phyloP scores from a whole-genome alignment of 2,113 vertebrate species.

The Rhynchomys soricoides region DNA sequence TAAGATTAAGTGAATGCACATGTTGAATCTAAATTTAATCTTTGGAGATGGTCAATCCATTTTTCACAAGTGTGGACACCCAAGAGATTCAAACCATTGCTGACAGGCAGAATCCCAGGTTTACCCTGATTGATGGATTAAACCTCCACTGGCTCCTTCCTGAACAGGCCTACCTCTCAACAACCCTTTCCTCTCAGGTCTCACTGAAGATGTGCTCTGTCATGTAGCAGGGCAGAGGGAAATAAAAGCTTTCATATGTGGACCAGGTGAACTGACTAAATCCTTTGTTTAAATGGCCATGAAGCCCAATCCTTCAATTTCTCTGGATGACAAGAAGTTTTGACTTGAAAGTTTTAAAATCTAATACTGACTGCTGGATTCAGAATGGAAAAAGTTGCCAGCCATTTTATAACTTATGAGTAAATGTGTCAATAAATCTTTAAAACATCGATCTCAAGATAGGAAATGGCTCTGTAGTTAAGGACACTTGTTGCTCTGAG shows the following conservation, averaged over 20 bases:
- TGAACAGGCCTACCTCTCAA: background rate
- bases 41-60: background rate
- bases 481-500: background rate
- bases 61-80: background rate
- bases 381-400: slow-evolving; percentile 15
- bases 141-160: background rate
- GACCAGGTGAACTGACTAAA: background rate
- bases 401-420: background rate
- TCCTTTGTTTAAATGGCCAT: background rate
- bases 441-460: background rate
- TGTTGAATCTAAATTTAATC: background rate
- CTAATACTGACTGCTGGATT: background rate
- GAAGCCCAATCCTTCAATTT: background rate
- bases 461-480: background rate
- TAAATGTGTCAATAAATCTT: background rate
- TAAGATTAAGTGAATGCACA: background rate
- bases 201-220: background rate
- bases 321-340: background rate
- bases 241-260: background rate
- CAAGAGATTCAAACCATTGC: background rate
- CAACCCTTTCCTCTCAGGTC: background rate
- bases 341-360: slow-evolving; percentile 11
- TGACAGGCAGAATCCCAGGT: background rate
- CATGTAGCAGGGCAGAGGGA: background rate
- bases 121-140: background rate